Base-by-base conservation (phyloP, 2,113 vertebrate species). In the Phainopepla nitens region DNA sequence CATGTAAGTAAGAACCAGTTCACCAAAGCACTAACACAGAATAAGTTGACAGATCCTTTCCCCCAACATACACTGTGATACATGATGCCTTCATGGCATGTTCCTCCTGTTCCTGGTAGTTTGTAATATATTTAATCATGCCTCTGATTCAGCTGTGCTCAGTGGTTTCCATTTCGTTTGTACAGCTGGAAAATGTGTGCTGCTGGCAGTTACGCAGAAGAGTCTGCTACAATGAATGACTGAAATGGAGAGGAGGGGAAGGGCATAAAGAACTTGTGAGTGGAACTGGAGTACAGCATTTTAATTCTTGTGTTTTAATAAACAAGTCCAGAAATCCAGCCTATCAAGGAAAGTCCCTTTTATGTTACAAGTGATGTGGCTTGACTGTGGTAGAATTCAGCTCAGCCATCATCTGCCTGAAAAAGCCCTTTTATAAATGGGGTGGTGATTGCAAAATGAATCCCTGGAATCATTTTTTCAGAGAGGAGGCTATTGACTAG, bases 391-490 rank as follows among this genome's bases (percentile, higher is more conserved):
- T 33, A 28, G 71, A 91, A 94, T 90, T 88, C 90, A 93, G 75
- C 56, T 86, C 90, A 89, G 82, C 79, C 79, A 70, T 88, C 78
- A 51, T 69, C 53, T 89, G 82, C 53, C 75, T 87, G 71, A 94
- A 96, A 96, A 96, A 94, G 45, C 28, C 70, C 66, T 75, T 92
- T 96, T 92, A 85, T 86, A 89, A 92, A 94, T 0, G 0, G 50
- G 20, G 51, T 66, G 81, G 78, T 4, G 5, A 94, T 53, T 78
- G 80, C 82, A 88, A 95, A 93, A 87, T 62, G 75, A 91, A 93
- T 87, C 71, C 79, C 4, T 42, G 84, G 75, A 92, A 95, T 76
- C 70, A 83, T 73, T 94, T 91, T 96, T 96, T 95, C 71, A 61
- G 44, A 93, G 39, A 86, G 60, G 3, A 81, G 70, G 15, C 94